Evolutionary conservation across 2,113 vertebrate species (phyloP), one percentile per base, ranked within the genome.

Genomic region (Chionomys nivalis): DNA sequence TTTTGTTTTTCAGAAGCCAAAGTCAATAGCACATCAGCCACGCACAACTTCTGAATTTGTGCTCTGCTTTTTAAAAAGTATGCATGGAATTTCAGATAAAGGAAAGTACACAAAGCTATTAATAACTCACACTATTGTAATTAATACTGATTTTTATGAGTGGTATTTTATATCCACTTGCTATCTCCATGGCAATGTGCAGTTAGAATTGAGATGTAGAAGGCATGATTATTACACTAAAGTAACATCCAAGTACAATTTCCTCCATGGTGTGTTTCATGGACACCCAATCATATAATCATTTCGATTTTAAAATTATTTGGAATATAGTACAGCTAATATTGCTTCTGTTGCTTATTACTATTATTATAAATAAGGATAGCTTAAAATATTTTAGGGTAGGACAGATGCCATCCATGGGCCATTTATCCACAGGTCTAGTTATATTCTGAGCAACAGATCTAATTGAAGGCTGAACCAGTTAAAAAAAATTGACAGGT

Each of bases 141-240:
- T 77, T 81, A 87, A 68, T 88, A 49, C 87, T 94, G 55, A 87
- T 58, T 66, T 85, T 82, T 91, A 81, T 85, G 28, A 88, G 42
- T 33, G 83, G 68, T 85, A 76, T 94, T 91, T 94, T 91, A 55
- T 49, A 44, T 85, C 39, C 33, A 83, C 61, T 89, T 68, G 58
- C 52, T 63, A n/a, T 94, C 63, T 96, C 70, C 89, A 85, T 77
- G 68, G 68, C 49, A 89, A 89, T 72, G 5, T 55, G 58, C 55
- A 82, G 36, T 78, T 78, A 94, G 47, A 89, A 63, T 10, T 77
- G 68, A 70, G 39, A 42, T 63, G 21, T 17, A 61, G 68, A 76
- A 92, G 44, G 36, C 16, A 28, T 73, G 21, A 33, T 68, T 75
- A 11, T 87, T 82, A 82, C 31, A 16, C 31, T 61, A 49, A 91